phyloP scores from a whole-genome alignment of 2,797 vertebrate genomes.

The Apogon hyalosoma region DNA sequence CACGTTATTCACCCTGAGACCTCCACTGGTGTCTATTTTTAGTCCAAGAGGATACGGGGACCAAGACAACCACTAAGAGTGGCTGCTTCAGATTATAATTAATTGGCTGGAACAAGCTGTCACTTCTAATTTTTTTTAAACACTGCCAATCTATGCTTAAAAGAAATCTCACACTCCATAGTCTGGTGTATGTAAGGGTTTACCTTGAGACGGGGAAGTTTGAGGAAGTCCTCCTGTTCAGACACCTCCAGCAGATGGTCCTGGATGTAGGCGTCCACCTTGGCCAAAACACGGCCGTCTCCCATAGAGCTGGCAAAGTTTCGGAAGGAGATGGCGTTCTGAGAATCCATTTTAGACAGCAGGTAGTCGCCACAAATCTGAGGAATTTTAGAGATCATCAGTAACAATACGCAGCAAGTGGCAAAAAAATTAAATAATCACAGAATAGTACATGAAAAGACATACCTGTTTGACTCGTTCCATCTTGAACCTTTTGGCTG shows the following conservation, averaged over 20 bases:
- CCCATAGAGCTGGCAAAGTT: conserved; percentile 96
- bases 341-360: conserved; percentile 93
- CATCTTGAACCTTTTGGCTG: conserved; percentile 97
- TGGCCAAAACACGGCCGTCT: conserved; percentile 91
- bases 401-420: no score
- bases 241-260: conserved; percentile 95
- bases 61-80: background rate
- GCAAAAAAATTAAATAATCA: background rate
- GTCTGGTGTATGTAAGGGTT: background rate
- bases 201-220: conserved; percentile 97
- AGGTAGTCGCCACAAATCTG: conserved; percentile 99
- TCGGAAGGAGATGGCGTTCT: conserved; percentile 95
- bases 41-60: background rate
- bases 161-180: background rate
- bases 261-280: conserved; percentile 95
- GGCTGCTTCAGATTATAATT: background rate
- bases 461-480: conserved; percentile 97
- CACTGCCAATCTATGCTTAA: no score
- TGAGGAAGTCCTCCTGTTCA: conserved; percentile 98
- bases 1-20: conserved; percentile 11
- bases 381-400: background rate
- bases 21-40: background rate
- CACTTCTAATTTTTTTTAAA: no score
- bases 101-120: background rate
- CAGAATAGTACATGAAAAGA: background rate